A percentile compares a stretch with the other conserved stretches of the same genome.
Conservation (phyloP, 2,888 invertebrate genomes). For the Leucophenga montana region DNA sequence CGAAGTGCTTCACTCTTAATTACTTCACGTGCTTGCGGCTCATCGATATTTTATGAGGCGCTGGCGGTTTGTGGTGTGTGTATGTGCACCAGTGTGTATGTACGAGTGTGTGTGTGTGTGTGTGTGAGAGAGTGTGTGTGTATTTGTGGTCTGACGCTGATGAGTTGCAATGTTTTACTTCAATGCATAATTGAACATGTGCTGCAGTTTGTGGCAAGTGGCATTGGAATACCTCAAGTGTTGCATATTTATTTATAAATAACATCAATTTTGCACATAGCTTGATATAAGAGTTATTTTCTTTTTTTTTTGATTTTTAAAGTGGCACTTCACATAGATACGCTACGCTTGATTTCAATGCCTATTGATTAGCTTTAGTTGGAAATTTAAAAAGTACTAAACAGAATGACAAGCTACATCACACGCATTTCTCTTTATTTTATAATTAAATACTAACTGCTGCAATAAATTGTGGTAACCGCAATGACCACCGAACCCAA, state of each 20-base stretch:
- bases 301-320: too few relatives aligned
- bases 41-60: conserved; percentile 62
- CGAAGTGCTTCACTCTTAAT: conserved; percentile 55
- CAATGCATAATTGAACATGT: conserved; percentile 2
- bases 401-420: background rate
- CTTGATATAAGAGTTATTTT: too few relatives aligned
- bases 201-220: background rate
- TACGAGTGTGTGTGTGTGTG: background rate
- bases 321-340: background rate
- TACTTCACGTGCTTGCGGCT: conserved; percentile 64
- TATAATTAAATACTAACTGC: conserved; percentile 65
- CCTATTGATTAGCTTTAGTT: background rate
- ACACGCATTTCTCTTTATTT: conserved; percentile 27
- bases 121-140: background rate
- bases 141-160: background rate
- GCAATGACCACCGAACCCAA: conserved; percentile 43
- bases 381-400: background rate
- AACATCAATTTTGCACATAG: background rate
- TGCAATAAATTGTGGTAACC: conserved; percentile 59
- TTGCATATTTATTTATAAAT: conserved; percentile 4
- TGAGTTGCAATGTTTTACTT: conserved; percentile 25
- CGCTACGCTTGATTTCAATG: too few relatives aligned
- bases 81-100: too few relatives aligned
- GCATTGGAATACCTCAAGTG: conserved; percentile 3
- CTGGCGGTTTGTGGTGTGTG: conserved; percentile 28